Conservation (phyloP, 2,888 invertebrate species). For the Automeris io region DNA sequence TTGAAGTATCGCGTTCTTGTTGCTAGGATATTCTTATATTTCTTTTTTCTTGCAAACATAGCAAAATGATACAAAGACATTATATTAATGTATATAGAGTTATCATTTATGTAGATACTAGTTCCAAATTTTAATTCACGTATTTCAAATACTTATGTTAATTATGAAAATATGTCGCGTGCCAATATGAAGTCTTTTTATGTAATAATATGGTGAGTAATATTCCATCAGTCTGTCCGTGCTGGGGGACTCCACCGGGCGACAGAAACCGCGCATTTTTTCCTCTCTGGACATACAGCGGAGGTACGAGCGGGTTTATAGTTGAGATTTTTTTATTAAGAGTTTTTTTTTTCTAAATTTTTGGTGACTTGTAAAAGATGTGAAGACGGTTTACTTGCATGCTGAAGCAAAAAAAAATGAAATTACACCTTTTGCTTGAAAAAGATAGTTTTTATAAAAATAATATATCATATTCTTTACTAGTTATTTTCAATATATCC, state of each 20-base stretch:
- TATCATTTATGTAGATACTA: too few species aligned
- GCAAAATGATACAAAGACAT: too few species aligned
- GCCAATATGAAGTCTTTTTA: not conserved
- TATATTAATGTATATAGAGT: too few species aligned
- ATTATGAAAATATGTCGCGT: too few species aligned
- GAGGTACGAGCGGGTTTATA: conserved; percentile 48
- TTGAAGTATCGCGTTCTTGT: too few species aligned
- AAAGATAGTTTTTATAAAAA: not conserved
- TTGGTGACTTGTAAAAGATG: conserved; percentile 6
- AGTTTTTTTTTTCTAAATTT: conserved; percentile 1
- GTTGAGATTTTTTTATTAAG: not conserved
- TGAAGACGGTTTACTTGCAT: conserved; percentile 4
- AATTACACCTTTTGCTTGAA: not conserved
- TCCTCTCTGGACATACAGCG: conserved; percentile 70
- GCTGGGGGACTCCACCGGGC: conserved; percentile 63
- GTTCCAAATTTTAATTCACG: too few species aligned
- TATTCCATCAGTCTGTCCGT: conserved; percentile 60
- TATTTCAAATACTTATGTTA: too few species aligned
- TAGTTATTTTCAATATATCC: too few species aligned
- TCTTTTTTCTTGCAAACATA: too few species aligned
- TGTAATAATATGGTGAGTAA: conserved; percentile 35
- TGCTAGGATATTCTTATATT: too few species aligned
- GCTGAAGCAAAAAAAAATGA: not conserved
- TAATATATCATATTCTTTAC: too few species aligned
- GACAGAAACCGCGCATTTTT: conserved; percentile 72